These are phyloP conservation scores for Anas platyrhynchos DNA, from an alignment of 2,113 vertebrate genomes.

Conservation along the genomic window DNA sequence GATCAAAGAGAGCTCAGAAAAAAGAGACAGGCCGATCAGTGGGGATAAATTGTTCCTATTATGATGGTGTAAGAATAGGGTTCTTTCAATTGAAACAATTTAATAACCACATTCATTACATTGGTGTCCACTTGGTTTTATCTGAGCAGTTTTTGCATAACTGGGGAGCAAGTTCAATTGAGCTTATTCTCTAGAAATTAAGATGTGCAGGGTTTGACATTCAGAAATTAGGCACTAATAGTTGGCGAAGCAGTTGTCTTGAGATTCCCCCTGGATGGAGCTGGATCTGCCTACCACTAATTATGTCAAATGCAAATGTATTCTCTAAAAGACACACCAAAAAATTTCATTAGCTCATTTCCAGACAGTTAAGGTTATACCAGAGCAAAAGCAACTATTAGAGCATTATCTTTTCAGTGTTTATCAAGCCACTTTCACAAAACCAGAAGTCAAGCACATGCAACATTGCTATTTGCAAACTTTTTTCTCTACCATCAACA, in stretches of 20 bases:
- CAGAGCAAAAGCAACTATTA: slow-evolving; percentile 30
- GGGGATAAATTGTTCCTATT: slow-evolving; percentile 99
- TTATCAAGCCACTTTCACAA: slow-evolving; percentile 35
- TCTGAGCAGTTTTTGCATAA: slow-evolving; percentile 85
- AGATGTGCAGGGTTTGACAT: slow-evolving; percentile 95
- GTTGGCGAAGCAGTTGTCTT: slow-evolving; percentile 92
- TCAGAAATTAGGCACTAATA: slow-evolving; percentile 96
- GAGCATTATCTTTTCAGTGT: background rate
- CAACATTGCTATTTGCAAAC: slow-evolving; percentile 33
- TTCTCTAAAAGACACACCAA: slow-evolving; percentile 80
- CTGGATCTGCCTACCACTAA: slow-evolving; percentile 90
- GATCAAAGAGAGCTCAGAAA: slow-evolving; percentile 99
- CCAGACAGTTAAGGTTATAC: slow-evolving; percentile 60
- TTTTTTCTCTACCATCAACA: background rate
- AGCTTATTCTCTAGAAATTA: slow-evolving; percentile 93
- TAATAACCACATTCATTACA: slow-evolving; percentile 99
- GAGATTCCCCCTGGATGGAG: slow-evolving; percentile 89
- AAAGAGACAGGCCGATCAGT: slow-evolving; percentile 97
- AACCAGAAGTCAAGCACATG: background rate
- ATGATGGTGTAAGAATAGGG: slow-evolving; percentile 98
- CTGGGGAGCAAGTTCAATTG: slow-evolving; percentile 86
- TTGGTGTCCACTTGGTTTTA: slow-evolving; percentile 91
- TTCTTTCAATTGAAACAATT: slow-evolving; percentile 99
- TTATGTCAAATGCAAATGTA: slow-evolving; percentile 93
- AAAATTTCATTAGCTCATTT: slow-evolving; percentile 75